Base-by-base conservation (phyloP, 2,888 invertebrate species). In the Drosophila borealis region DNA sequence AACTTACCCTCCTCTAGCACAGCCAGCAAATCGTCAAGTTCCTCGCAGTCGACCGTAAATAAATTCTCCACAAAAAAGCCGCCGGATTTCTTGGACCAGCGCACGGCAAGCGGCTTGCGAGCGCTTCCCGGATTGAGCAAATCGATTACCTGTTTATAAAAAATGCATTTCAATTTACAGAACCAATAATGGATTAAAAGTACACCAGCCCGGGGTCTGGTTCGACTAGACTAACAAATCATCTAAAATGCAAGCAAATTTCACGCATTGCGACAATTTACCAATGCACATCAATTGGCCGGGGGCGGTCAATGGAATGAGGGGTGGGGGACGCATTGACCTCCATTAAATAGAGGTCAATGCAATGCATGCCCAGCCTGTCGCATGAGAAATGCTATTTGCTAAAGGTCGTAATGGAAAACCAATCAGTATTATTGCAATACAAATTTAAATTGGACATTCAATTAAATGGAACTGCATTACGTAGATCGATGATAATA, bases 21-120 rank as follows among this genome's bases (percentile, higher is more conserved):
- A 0, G 98, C 98, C 88, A 98, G 94, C 62, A 98, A 93, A 92
- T 98, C 98, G 81, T 98, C 98, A 49, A 98, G 93, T 88, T 97
- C 96, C 91, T 98, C 97, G 90, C 98, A 98, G 90, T 98, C 98
- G 0, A 98, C 97, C 0, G 96, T 97, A 91, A 98, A 98, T n/a
- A 97, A 94, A 92, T 98, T 98, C 92, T 98, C 98, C 5, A 98
- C 98, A 91, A 98, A 98, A 92, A 98, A 98, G 3, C 98, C 96
- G 13, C 97, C 93, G 50, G 96, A 96, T 91, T 98, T 98, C 91
- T 98, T 98, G 45, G 97, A 97, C 98, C 98, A 98, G 51, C 98
- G 94, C 11, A 98, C 98, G 60, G 97, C 96, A 46, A 98, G 93
- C 0, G 98, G 96, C 91, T 92, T 92, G 53, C 96, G 94, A 0